Conservation (phyloP, 2,797 vertebrate genomes). For the Paedocypris micromegethes region DNA sequence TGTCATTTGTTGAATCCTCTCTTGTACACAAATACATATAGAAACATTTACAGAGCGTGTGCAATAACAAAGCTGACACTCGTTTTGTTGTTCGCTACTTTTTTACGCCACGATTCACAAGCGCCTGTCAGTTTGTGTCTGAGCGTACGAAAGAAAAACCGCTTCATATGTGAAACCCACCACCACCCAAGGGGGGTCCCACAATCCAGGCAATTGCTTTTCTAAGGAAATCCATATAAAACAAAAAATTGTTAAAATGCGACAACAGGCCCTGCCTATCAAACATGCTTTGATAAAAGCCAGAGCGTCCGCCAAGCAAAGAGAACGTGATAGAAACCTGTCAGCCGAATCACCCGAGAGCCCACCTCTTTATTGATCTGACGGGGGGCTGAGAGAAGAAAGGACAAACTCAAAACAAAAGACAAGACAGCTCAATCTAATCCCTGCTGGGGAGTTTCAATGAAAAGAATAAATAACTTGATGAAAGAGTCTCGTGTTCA, state of each 20-base stretch:
- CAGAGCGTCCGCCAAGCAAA: conserved; percentile 3
- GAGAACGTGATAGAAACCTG: neutral
- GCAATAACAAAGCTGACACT: no score
- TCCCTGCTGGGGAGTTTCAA: conserved; percentile 28
- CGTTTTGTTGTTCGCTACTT: no score
- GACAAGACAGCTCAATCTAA: conserved; percentile 38
- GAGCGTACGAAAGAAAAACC: no score
- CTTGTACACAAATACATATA: no score
- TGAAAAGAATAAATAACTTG: conserved; percentile 40
- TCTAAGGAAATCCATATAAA: conserved; percentile 2
- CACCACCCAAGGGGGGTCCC: no score
- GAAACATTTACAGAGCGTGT: no score
- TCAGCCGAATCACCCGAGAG: conserved; percentile 26
- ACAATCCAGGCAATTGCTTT: neutral
- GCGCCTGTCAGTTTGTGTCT: no score
- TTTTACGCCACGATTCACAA: no score
- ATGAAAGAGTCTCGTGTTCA: conserved; percentile 40
- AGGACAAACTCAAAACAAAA: conserved; percentile 43
- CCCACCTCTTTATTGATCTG: conserved; percentile 28
- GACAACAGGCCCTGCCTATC: conserved; percentile 8
- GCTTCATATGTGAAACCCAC: no score
- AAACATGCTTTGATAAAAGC: conserved; percentile 14
- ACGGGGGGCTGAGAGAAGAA: conserved; percentile 25
- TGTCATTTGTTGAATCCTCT: no score
- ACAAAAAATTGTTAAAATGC: conserved; percentile 13